Evolutionary conservation across 2,797 vertebrate species (phyloP).

Genomic region (Tiaroga cobitis): DNA sequence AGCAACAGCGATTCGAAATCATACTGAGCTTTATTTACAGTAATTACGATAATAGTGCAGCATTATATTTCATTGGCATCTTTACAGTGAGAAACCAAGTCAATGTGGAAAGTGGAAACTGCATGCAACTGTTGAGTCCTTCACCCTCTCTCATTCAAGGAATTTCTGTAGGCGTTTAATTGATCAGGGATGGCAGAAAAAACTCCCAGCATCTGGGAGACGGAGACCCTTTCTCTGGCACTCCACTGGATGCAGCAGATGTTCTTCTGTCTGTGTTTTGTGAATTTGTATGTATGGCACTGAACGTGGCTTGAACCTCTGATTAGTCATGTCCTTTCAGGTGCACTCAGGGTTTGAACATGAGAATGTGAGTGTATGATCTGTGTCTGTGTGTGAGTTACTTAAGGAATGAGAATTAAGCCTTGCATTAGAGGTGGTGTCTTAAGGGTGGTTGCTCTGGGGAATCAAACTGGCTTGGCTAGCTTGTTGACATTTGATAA

Average conservation of each 20-base stretch:
- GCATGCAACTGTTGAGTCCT: constrained; percentile 1
- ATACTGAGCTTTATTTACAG: background rate
- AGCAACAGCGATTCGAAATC: background rate
- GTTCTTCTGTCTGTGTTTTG: constrained; percentile 24
- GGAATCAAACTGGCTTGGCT: constrained; percentile 2
- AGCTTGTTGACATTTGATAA: constrained; percentile 7
- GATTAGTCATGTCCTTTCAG: constrained; percentile 37
- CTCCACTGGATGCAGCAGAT: constrained; percentile 37
- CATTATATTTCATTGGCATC: background rate
- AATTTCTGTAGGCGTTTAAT: constrained; percentile 19
- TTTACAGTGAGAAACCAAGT: constrained; percentile 9
- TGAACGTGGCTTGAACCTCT: constrained; percentile 47
- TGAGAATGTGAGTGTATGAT: constrained; percentile 23
- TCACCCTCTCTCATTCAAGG: background rate
- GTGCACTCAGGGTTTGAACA: constrained; percentile 20
- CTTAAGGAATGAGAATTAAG: constrained; percentile 26
- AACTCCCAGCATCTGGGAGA: constrained; percentile 29
- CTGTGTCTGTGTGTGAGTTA: constrained; percentile 14
- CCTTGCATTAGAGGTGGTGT: constrained; percentile 14
- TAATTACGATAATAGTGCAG: background rate
- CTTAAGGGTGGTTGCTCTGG: constrained; percentile 3
- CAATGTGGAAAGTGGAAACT: background rate
- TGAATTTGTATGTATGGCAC: constrained; percentile 25
- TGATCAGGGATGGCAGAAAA: constrained; percentile 12
- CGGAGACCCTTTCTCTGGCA: background rate